phyloP scores from a whole-genome alignment of 2,113 vertebrate species.

The Leuciscus idus region DNA sequence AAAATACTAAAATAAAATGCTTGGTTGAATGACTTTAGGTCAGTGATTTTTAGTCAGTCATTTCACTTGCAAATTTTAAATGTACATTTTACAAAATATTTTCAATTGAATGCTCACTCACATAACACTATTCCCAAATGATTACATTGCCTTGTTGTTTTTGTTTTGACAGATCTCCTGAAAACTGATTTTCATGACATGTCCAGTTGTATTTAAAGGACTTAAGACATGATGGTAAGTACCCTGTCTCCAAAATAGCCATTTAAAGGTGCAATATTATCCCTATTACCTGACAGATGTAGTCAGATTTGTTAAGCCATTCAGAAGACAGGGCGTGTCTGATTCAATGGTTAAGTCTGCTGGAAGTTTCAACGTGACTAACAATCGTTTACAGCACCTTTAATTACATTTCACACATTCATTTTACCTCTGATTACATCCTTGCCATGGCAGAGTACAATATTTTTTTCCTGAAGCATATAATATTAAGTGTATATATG shows the following conservation, averaged over 20 bases:
- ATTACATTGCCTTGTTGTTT: neutral
- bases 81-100: neutral
- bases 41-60: neutral
- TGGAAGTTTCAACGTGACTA: neutral
- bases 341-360: neutral
- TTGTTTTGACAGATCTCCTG: conserved; percentile 48
- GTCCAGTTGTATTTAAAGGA: conserved; percentile 51
- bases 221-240: conserved; percentile 53
- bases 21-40: neutral
- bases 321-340: neutral
- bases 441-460: neutral
- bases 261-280: too few relatives aligned
- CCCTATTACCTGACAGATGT: neutral
- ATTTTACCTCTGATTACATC: neutral
- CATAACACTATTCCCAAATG: neutral
- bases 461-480: neutral
- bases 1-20: neutral
- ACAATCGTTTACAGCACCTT: neutral
- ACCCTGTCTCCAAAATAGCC: neutral
- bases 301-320: neutral
- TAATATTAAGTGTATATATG: neutral
- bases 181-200: conserved; percentile 39
- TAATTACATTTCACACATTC: neutral
- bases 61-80: neutral
- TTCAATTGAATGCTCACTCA: neutral